Evolutionary conservation across 2,888 invertebrate genomes (phyloP), one percentile per base, ranked within the genome.

Genomic region (Hetaerina titia): DNA sequence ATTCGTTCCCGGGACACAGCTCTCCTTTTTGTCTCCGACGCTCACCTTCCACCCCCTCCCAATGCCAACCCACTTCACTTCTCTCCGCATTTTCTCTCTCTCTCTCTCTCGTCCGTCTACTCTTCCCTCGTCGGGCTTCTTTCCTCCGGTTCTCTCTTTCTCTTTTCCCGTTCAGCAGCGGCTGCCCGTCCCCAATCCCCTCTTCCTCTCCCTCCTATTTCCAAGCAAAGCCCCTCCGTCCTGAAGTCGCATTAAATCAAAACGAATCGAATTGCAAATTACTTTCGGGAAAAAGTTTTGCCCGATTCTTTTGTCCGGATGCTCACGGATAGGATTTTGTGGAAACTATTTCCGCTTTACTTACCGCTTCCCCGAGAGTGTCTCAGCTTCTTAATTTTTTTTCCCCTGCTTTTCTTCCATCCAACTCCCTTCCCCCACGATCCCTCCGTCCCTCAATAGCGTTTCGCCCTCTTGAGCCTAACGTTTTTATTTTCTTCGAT

Each of bases 251-350:
- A 92, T 92, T 92, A 92, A 92, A 92, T 92, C 92, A 92, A 92
- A 92, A 92, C 92, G 92, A 92, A 92, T 92, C 92, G 92, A 92
- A 92, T 92, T 92, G 92, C 92, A 92, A 92, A 92, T 92, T 92
- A 92, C 92, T 92, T 81, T 74, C 7, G n/a, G 69, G 69, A 92
- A 92, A 92, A 92, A 69, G 69, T 92, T 92, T 69, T 15, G 63
- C 92, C 4, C n/a, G 45, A 58, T 92, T 92, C 56, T 74, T 74
- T 90, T 63, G 31, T 81, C 31, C 90, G 90, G 17, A 56, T 69
- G 92, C 92, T 74, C 92, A 31, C 31, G 57, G 64, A 74, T 63
- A 60, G 92, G 92, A 92, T 92, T 56, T 31, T 13, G 13, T 11
- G 22, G 92, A 74, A 92, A 92, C 92, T 92, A 92, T 69, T 92